Conservation (phyloP, 2,113 vertebrate genomes). For the crab-eating macaque (Macaca fascicularis) region DNA sequence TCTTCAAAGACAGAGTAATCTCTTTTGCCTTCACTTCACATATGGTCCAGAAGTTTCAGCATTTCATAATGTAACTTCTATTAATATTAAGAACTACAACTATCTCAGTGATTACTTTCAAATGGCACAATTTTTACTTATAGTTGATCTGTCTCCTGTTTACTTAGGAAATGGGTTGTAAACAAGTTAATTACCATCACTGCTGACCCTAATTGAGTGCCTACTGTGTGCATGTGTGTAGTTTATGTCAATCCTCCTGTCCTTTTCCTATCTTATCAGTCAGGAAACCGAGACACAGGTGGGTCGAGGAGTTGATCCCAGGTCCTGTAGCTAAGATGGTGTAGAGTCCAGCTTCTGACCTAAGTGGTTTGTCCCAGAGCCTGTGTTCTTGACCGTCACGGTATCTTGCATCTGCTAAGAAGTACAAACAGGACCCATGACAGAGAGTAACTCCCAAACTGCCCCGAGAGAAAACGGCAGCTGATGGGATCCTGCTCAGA, state of each 20-base stretch:
- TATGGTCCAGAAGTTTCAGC: not conserved
- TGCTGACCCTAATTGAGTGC: not conserved
- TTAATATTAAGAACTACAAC: not conserved
- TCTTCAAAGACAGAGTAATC: not conserved
- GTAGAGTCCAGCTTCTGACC: not conserved
- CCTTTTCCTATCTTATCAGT: not conserved
- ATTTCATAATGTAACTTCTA: conserved; percentile 4
- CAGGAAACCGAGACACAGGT: not conserved
- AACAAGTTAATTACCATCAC: not conserved
- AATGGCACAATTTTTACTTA: not conserved
- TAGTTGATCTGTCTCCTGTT: not conserved
- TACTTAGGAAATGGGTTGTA: not conserved
- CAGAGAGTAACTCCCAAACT: not conserved
- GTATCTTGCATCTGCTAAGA: not conserved
- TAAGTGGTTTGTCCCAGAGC: not conserved
- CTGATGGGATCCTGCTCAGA: not conserved
- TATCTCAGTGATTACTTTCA: not conserved
- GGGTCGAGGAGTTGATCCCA: not conserved
- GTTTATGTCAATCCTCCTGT: not conserved
- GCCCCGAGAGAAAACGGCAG: not conserved
- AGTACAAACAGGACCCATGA: not conserved
- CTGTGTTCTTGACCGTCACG: not conserved
- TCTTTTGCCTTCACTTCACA: not conserved
- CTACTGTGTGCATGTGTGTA: not conserved
- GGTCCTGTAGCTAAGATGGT: not conserved